These are phyloP conservation scores for Danaus chrysippus DNA, from an alignment of 2,888 invertebrate genomes.

Conservation along the genomic window DNA sequence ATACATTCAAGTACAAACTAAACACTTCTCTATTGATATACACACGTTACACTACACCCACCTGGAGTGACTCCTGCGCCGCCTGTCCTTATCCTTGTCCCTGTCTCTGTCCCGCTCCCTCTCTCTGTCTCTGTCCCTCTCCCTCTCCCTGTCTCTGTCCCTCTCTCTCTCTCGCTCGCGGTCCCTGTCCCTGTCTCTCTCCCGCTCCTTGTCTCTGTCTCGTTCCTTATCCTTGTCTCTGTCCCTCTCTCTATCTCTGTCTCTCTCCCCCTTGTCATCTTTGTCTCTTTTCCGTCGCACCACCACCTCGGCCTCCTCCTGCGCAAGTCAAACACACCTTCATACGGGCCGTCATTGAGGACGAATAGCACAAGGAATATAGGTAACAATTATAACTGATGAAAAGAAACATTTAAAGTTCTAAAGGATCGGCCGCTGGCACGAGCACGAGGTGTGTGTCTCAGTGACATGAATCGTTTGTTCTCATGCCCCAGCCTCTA, in stretches of 20 bases:
- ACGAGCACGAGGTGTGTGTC: too few species aligned
- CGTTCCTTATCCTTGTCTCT: conserved; percentile 44
- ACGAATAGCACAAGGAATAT: conserved; percentile 10
- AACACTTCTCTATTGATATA: too few species aligned
- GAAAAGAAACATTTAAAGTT: too few species aligned
- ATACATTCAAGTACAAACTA: too few species aligned
- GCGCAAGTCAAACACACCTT: conserved; percentile 45
- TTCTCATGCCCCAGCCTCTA: too few species aligned
- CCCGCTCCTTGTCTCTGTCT: conserved; percentile 46
- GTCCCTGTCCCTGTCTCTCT: conserved; percentile 59
- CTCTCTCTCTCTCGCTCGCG: conserved; percentile 54
- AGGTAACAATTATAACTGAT: not conserved
- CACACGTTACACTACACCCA: not conserved
- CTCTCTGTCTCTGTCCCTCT: conserved; percentile 71
- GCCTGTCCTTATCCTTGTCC: conserved; percentile 48
- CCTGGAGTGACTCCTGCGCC: conserved; percentile 48
- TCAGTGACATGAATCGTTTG: too few species aligned
- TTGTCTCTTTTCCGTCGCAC: conserved; percentile 72
- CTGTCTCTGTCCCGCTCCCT: conserved; percentile 55
- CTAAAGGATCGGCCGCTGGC: too few species aligned
- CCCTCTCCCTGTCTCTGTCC: conserved; percentile 37
- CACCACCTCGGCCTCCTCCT: conserved; percentile 84
- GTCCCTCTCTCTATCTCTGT: conserved; percentile 68
- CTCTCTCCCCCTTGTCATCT: conserved; percentile 41
- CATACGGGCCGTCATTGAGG: conserved; percentile 4